These are phyloP conservation scores for Nasonia longicornis DNA, from an alignment of 1,140 invertebrate species.

Conservation along the genomic window DNA sequence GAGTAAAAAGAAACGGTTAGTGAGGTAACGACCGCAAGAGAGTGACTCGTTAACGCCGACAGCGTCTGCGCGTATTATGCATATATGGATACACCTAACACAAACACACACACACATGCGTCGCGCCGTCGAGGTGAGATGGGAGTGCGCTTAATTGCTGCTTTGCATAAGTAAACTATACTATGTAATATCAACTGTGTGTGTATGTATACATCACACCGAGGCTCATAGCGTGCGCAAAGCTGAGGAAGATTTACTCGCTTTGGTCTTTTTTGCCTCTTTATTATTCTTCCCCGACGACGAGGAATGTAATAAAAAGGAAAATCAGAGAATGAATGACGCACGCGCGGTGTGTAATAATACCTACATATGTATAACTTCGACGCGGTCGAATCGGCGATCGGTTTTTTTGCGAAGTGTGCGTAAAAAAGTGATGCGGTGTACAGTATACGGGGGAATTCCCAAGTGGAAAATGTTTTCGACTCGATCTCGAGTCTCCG, in stretches of 20 bases:
- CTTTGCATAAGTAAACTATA: not conserved
- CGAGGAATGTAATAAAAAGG: not conserved
- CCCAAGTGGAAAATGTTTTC: not conserved
- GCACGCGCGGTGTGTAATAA: no score
- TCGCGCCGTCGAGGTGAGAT: no score
- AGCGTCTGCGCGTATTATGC: no score
- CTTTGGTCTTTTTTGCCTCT: no score
- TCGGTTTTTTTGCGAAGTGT: no score
- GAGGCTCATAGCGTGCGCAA: not conserved
- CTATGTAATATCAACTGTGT: not conserved
- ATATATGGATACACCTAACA: not conserved
- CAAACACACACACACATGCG: no score
- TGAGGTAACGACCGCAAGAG: not conserved
- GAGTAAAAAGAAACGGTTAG: not conserved
- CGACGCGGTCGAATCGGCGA: not conserved
- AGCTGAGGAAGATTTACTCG: no score
- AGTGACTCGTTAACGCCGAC: not conserved
- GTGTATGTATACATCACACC: not conserved
- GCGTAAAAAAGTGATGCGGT: not conserved
- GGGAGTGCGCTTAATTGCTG: not conserved
- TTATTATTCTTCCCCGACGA: not conserved
- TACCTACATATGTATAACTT: not conserved
- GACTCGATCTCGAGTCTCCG: not conserved
- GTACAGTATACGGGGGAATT: not conserved
- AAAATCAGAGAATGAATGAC: not conserved